Base-by-base conservation (phyloP, 2,113 vertebrate species). In the Stictonetta naevosa region DNA sequence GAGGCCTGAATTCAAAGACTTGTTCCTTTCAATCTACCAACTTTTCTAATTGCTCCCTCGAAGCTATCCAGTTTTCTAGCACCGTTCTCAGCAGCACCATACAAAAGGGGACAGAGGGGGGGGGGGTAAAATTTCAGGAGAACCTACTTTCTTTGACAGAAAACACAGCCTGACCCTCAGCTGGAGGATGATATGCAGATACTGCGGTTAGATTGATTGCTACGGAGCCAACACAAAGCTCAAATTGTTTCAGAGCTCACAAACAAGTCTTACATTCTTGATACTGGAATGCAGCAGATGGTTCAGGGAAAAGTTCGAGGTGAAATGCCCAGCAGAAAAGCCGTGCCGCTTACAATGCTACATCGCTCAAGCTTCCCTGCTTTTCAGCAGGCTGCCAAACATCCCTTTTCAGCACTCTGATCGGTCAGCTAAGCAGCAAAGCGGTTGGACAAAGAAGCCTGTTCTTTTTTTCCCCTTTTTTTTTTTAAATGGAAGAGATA, bases 231-330 rank as follows among this genome's bases (percentile, higher is more conserved):
- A 73, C 44, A 96, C 87, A 97, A 97, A 93, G 95, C 90, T 86
- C 66, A 94, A 14, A 93, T 87, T 94, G 92, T 95, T 92, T 78
- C 78, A 48, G 58, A 83, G 88, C 74, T 94, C 86, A 93, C 91
- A 96, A 97, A 93, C 91, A 96, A 91, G 62, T 3, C 95, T 82
- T 11, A 60, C 89, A 93, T 95, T 95, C 95, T 56, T 72, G 77
- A 89, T 71, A 36, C 48, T 81, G 94, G 94, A 97, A 97, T 79
- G 96, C 81, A 92, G 95, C 96, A 96, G 96, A 97, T 95, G 95
- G 94, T 91, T 89, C 94, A 76, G 86, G 77, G 74, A 75, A 91
- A 95, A 95, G 83, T 76, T 91, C 48, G 86, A 96, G 94, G 94
- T 93, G 93, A 93, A 92, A 79, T 14, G 44, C 86, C 59, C 3